Evolutionary conservation across 2,888 invertebrate species (phyloP).

Genomic region (Steinernema scapterisci): DNA sequence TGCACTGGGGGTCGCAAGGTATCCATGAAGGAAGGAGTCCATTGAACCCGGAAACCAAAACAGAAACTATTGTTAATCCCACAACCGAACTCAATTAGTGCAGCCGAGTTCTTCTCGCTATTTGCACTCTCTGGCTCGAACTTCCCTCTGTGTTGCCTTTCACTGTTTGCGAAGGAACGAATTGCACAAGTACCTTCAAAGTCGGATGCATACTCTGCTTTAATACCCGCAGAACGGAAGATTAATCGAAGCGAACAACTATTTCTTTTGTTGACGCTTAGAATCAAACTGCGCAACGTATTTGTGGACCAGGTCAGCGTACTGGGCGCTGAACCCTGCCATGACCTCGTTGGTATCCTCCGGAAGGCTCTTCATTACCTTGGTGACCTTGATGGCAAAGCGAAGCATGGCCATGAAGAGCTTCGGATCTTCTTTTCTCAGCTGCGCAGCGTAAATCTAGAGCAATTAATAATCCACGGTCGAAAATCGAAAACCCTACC

Average conservation of each 20-base stretch:
- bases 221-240: too few species aligned
- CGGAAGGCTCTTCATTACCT: neutral
- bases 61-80: neutral
- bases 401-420: conserved; percentile 20
- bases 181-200: neutral
- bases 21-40: neutral
- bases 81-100: neutral
- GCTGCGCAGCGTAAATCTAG: neutral
- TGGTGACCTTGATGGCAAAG: neutral
- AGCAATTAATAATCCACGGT: neutral
- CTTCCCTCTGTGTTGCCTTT: neutral
- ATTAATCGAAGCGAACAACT: too few species aligned
- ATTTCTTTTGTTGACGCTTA: neutral
- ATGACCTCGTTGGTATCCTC: conserved; percentile 3
- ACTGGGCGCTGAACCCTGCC: conserved; percentile 19
- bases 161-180: neutral
- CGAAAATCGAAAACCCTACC: neutral
- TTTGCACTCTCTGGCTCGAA: neutral
- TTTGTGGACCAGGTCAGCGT: neutral
- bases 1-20: neutral
- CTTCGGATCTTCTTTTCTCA: neutral
- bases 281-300: conserved; percentile 16
- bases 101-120: neutral
- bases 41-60: neutral
- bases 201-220: too few species aligned